A percentile compares a stretch with the other conserved stretches of the same genome.
These are phyloP conservation scores for Eolophus roseicapilla DNA, from an alignment of 2,113 vertebrate genomes.

Conservation along the genomic window DNA sequence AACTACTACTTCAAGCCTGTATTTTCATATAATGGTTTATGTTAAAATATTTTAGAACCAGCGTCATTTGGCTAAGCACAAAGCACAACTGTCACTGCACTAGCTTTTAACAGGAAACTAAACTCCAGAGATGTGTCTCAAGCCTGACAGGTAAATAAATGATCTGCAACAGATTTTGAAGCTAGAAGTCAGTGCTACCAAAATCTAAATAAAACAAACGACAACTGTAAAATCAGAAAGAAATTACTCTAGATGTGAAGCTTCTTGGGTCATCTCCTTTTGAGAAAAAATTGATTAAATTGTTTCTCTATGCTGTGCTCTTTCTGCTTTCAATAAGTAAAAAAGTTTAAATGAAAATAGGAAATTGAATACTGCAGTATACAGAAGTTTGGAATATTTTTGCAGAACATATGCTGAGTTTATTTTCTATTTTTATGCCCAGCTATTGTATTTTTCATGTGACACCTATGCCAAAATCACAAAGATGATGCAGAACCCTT, in stretches of 20 bases:
- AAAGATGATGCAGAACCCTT: background rate
- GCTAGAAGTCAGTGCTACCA: background rate
- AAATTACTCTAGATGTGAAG: background rate
- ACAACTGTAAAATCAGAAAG: background rate
- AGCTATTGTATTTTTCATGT: slow-evolving; percentile 9
- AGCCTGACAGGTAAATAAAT: background rate
- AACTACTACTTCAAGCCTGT: background rate
- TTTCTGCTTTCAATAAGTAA: background rate
- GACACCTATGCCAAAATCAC: background rate
- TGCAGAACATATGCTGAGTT: background rate
- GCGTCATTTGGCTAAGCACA: background rate
- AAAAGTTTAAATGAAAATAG: background rate
- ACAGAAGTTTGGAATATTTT: background rate
- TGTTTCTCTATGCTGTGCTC: accelerated
- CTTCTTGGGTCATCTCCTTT: background rate
- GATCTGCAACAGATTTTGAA: background rate
- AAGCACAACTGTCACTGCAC: background rate
- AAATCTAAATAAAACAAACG: background rate
- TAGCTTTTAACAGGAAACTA: background rate
- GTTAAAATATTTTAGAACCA: background rate
- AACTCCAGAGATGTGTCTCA: background rate
- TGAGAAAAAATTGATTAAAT: background rate
- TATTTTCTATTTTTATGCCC: background rate
- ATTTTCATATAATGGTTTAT: background rate
- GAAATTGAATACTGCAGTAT: background rate